A percentile compares a stretch with the other conserved stretches of the same genome.
These are phyloP conservation scores for Chiloscyllium punctatum DNA, from an alignment of 2,797 vertebrate species.

Conservation along the genomic window DNA sequence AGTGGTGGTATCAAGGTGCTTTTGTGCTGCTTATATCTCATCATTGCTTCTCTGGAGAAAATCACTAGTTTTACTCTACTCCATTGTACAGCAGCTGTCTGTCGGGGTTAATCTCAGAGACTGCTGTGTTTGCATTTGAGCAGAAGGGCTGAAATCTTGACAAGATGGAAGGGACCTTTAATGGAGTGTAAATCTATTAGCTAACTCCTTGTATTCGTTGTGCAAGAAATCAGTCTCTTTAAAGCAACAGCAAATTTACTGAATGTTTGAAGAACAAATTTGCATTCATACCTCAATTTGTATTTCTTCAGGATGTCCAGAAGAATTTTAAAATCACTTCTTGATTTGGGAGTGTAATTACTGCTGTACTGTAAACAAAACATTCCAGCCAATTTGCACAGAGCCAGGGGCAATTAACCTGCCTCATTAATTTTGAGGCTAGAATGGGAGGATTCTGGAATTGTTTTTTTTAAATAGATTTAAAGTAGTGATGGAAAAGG, in stretches of 20 bases:
- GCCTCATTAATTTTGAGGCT: neutral
- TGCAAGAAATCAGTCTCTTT: neutral
- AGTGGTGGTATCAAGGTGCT: neutral
- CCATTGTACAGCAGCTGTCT: neutral
- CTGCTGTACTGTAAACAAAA: neutral
- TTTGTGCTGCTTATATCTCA: neutral
- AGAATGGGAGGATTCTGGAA: no score
- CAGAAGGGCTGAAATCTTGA: neutral
- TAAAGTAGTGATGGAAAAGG: no score
- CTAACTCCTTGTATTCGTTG: neutral
- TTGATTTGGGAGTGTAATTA: neutral
- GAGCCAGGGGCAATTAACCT: neutral
- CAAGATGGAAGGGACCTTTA: neutral
- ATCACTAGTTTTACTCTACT: neutral
- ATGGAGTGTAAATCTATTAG: neutral
- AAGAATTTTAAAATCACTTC: neutral
- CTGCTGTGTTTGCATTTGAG: neutral
- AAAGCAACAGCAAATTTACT: neutral
- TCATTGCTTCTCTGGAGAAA: neutral
- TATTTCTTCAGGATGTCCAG: neutral
- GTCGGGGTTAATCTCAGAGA: neutral
- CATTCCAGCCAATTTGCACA: neutral
- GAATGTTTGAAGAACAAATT: neutral
- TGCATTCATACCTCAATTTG: neutral
- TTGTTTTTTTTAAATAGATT: neutral